Base-by-base conservation (phyloP, 2,888 invertebrate genomes). In the Macaria notata region DNA sequence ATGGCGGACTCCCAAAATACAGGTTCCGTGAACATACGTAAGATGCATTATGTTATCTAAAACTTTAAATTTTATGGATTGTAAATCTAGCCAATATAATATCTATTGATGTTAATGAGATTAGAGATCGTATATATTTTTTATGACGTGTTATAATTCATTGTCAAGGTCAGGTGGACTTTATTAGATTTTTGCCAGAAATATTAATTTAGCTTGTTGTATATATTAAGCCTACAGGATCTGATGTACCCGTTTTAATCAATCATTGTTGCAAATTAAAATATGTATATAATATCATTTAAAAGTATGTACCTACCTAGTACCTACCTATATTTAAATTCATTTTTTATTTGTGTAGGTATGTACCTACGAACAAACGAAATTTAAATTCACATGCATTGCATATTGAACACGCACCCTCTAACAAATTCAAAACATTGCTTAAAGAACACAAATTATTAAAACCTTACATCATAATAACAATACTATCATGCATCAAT, bases 1-100 rank as follows among this genome's bases (percentile, higher is more conserved):
- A 88, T 86, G 87, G 85, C 84, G 83, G 83, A 74, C 80, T 78
- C 75, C 84, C 76, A 83, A 88, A 86, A 88, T 87, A 87, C 88
- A 79, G 86, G 86, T 86, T 87, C 75, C 71, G 68, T 77, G 76
- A 78, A 76, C 76, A 41, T n/a, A 8, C 73, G 76, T 78, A 78
- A 76, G 78, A 82, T 63, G 59, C 59, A 63, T 57, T 80, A 83
- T 84, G 79, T 82, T 54, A 46, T 42, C 50, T 49, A 52, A n/a
- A 19, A n/a, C 3, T 55, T 39, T 50, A 51, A n/a, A 49, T 31
- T 54, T 58, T 47, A 58, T 49, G 43, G 36, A 36, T 53, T 57
- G 33, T 54, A 54, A 54, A 58, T 58, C 29, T 54, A 31, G 49
- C 36, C 9, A 30, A 44, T 49, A 30, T 36, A 45, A 36, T 41